Percentiles rank a stretch among this genome's conserved stretches.
Evolutionary conservation across 2,113 vertebrate species (phyloP).

Genomic region (Clarias magur): DNA sequence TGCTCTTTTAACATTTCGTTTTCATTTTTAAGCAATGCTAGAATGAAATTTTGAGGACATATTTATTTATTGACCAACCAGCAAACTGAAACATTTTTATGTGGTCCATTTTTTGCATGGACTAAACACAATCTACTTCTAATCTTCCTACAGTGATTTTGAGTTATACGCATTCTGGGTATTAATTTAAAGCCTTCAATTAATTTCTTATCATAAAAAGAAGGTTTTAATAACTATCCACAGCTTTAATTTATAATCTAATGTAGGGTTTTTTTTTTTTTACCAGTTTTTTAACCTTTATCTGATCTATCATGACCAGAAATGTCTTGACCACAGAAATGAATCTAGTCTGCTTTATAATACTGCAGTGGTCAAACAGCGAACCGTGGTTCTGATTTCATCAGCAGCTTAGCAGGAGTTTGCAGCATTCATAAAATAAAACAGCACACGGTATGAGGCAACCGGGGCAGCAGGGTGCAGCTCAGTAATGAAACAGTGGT

Average conservation of each 20-base stretch:
- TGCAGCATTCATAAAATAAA: slow-evolving; percentile 1
- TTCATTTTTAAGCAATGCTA: no score
- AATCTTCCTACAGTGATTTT: no score
- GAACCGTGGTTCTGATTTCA: not conserved
- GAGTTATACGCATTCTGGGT: no score
- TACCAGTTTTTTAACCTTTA: not conserved
- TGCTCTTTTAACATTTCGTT: not conserved
- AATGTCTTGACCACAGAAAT: not conserved
- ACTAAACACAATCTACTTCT: not conserved
- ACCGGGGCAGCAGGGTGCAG: not conserved
- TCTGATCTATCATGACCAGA: not conserved
- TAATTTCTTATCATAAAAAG: no score
- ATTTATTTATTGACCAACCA: no score
- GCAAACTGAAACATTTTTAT: no score
- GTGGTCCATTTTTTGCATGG: not conserved
- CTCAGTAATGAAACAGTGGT: not conserved
- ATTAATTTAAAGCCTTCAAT: no score
- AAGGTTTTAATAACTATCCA: no score
- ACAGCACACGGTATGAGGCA: not conserved
- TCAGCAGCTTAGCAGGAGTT: slow-evolving; percentile 1
- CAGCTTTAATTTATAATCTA: not conserved
- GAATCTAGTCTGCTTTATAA: not conserved
- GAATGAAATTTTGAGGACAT: no score
- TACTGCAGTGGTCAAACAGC: not conserved
- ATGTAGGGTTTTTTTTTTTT: no score